Percentiles rank a stretch among this genome's conserved stretches.
Evolutionary conservation across 2,113 vertebrate species (phyloP).

Genomic region (Anoplopoma fimbria): DNA sequence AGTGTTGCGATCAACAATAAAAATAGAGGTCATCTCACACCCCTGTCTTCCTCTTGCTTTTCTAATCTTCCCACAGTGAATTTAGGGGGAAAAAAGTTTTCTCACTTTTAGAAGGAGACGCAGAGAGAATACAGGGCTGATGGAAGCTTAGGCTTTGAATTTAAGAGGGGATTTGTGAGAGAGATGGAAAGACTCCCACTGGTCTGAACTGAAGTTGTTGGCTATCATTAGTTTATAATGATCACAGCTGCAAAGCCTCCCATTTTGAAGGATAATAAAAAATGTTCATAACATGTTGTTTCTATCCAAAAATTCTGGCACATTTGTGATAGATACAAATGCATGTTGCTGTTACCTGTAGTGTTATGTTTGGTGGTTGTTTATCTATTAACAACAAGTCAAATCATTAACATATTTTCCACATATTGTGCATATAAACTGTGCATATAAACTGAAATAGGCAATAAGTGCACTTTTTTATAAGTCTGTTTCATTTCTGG

Average conservation of each 20-base stretch:
- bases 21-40: constrained; percentile 22
- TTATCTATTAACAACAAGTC: not conserved
- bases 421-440: not conserved
- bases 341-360: not conserved
- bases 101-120: constrained; percentile 13
- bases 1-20: constrained; percentile 26
- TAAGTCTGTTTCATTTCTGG: not conserved
- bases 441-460: not conserved
- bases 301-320: not conserved
- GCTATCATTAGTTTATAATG: constrained; percentile 35
- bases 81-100: not conserved
- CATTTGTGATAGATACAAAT: not conserved
- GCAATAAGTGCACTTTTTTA: not conserved
- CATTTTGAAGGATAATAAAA: not conserved
- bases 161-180: constrained; percentile 56
- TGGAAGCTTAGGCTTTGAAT: constrained; percentile 43
- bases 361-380: not conserved
- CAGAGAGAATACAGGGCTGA: constrained; percentile 6
- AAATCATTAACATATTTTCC: not conserved
- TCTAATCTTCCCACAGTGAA: not conserved
- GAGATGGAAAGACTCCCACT: constrained; percentile 38
- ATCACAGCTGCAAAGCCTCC: constrained; percentile 22
- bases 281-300: not conserved
- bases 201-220: constrained; percentile 34
- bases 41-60: constrained; percentile 20